phyloP scores from a whole-genome alignment of 2,113 vertebrate species.

The Actenoides lindsayi region DNA sequence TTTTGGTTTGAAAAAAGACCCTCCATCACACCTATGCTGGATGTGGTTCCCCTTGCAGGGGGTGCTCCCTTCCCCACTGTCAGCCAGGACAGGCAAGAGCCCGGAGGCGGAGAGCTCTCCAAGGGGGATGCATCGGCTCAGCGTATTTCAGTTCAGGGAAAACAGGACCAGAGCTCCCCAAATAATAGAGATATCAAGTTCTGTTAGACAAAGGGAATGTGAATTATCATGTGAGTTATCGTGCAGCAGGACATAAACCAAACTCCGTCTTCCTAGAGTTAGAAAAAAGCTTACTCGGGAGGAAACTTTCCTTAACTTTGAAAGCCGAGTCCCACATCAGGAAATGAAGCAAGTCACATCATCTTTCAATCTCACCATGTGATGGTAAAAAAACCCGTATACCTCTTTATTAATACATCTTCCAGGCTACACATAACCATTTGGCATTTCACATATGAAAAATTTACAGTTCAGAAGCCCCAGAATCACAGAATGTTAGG shows the following conservation, averaged over 20 bases:
- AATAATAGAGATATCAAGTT: slow-evolving; percentile 60
- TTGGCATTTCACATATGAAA: slow-evolving; percentile 23
- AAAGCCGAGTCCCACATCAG: slow-evolving; percentile 46
- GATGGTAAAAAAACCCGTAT: slow-evolving; percentile 30
- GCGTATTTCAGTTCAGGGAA: background rate
- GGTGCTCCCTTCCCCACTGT: background rate
- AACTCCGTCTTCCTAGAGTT: slow-evolving; percentile 39
- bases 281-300: slow-evolving; percentile 58
- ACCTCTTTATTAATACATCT: slow-evolving; percentile 41
- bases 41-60: background rate
- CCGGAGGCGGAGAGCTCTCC: background rate
- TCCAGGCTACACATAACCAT: background rate
- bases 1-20: background rate
- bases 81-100: background rate
- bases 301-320: slow-evolving; percentile 50
- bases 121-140: background rate
- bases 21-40: slow-evolving; percentile 6
- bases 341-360: slow-evolving; percentile 64
- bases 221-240: slow-evolving; percentile 41
- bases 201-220: slow-evolving; percentile 28
- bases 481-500: too few relatives aligned
- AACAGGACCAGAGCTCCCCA: background rate
- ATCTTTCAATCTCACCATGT: slow-evolving; percentile 56
- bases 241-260: slow-evolving; percentile 59
- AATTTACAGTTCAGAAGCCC: background rate